A percentile compares a stretch with the other conserved stretches of the same genome.
Evolutionary conservation across 2,888 invertebrate species (phyloP).

Genomic region (Tachina fera): DNA sequence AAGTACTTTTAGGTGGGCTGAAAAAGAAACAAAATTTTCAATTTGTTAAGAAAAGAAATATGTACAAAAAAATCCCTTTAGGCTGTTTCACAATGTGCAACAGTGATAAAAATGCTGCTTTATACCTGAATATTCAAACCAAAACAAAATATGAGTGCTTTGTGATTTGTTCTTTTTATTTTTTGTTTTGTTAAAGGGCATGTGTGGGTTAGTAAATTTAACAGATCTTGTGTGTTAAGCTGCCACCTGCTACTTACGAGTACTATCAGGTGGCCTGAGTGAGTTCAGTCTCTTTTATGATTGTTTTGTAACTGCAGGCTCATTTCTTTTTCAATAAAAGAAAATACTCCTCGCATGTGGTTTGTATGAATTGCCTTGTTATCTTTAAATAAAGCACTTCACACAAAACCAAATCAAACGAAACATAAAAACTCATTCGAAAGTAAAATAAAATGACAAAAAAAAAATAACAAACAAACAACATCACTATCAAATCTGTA

Average conservation of each 20-base stretch:
- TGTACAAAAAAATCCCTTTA: conserved; percentile 28
- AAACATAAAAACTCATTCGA: not conserved
- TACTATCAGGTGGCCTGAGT: not conserved
- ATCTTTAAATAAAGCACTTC: conserved; percentile 4
- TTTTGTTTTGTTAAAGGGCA: too few species aligned
- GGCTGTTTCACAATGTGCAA: conserved; percentile 33
- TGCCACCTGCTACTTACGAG: not conserved
- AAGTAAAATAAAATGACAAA: not conserved
- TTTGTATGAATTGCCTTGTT: not conserved
- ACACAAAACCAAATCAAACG: conserved; percentile 8
- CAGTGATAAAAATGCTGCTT: conserved; percentile 5
- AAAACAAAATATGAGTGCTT: conserved; percentile 15
- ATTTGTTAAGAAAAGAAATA: conserved; percentile 34
- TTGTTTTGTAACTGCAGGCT: not conserved
- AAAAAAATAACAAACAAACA: conserved; percentile 6
- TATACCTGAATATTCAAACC: conserved; percentile 23
- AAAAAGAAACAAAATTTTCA: conserved; percentile 20
- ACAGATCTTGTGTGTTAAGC: not conserved
- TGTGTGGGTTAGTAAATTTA: not conserved
- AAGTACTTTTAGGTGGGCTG: not conserved
- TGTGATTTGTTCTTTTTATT: conserved; percentile 4
- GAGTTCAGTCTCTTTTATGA: not conserved
- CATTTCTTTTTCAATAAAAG: not conserved
- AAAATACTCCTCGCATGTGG: not conserved
- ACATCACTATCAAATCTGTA: conserved; percentile 25